Conservation (phyloP, 2,888 invertebrate species). For the Volucella zonaria region DNA sequence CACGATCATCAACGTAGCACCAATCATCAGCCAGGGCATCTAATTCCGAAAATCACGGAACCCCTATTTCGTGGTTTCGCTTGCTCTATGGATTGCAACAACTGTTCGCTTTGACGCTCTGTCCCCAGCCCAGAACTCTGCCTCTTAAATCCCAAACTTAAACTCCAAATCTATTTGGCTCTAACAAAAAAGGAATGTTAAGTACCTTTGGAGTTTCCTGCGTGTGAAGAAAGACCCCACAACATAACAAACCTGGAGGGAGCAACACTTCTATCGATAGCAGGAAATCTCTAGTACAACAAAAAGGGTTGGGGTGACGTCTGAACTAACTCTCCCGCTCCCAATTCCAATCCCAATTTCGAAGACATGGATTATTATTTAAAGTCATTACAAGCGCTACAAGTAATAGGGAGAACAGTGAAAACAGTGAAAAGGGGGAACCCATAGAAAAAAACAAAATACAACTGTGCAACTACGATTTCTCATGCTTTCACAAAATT, state of each 20-base stretch:
- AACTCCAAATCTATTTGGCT: constrained; percentile 27
- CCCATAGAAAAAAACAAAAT: constrained; percentile 8
- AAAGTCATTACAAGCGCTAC: constrained; percentile 28
- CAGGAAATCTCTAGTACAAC: constrained; percentile 9
- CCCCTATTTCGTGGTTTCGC: constrained; percentile 67
- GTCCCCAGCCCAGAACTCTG: no score
- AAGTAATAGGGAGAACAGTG: neutral
- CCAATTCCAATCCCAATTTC: constrained; percentile 14
- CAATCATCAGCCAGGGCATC: neutral
- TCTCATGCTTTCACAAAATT: constrained; percentile 56
- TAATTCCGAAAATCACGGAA: constrained; percentile 50
- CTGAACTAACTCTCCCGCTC: neutral
- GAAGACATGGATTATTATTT: constrained; percentile 56
- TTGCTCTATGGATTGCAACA: constrained; percentile 59
- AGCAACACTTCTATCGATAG: constrained; percentile 18
- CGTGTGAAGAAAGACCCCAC: constrained; percentile 23
- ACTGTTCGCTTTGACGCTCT: constrained; percentile 40
- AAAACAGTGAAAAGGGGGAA: constrained; percentile 37
- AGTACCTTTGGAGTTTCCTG: constrained; percentile 60
- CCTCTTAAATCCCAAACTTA: neutral
- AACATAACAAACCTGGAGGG: constrained; percentile 41
- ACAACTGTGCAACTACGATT: constrained; percentile 52
- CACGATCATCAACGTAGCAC: constrained; percentile 22
- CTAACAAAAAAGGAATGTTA: constrained; percentile 55
- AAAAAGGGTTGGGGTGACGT: constrained; percentile 62